Evolutionary conservation across 2,888 invertebrate species (phyloP), one percentile per base, ranked within the genome.

Genomic region (Pristionchus maxplancki): DNA sequence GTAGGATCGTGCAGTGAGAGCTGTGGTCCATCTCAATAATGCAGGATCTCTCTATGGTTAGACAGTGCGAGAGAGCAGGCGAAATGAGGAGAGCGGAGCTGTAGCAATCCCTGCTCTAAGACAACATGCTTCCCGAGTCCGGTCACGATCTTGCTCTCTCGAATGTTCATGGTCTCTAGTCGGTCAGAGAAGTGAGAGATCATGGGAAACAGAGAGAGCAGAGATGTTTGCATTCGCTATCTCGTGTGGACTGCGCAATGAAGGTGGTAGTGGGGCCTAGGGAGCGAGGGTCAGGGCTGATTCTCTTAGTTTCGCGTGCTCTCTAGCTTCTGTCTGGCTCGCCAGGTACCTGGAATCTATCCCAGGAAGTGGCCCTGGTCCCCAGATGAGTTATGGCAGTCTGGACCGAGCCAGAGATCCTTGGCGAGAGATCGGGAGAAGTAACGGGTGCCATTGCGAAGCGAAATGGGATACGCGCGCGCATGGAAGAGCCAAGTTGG

Each of bases 221-320:
- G 67, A 13, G 40, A 74, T 74, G 71, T 40, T 74, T 74, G 71
- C 71, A 44, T 9, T 6, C 64, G 53, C 64, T 2, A 1, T 67
- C 34, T 67, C 67, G 67, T 67, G 64, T 74, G 71, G 71, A 74
- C 71, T 74, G 20, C 20, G 40, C 17, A 74, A 74, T 74, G 71
- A 74, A 40, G 40, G 40, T n/a, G n/a, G n/a, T 34, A 71, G 71
- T 34, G 37, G 71, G 37, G 71, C 20, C 53, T 8, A 17, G 53
- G 44, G 44, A 44, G 44, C 20, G 58, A 24, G 58, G 50, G 50
- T 50, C 50, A 50, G 17, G 50, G n/a, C n/a, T n/a, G 17, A 17
- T 11, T 50, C 50, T 50, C 50, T 50, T 50, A 4, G 50, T 50
- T 50, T 50, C 50, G 17, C 15, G 11, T 48, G 6, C 48, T 48